Base-by-base conservation (phyloP, 2,113 vertebrate species). In the Rhipidura dahli region DNA sequence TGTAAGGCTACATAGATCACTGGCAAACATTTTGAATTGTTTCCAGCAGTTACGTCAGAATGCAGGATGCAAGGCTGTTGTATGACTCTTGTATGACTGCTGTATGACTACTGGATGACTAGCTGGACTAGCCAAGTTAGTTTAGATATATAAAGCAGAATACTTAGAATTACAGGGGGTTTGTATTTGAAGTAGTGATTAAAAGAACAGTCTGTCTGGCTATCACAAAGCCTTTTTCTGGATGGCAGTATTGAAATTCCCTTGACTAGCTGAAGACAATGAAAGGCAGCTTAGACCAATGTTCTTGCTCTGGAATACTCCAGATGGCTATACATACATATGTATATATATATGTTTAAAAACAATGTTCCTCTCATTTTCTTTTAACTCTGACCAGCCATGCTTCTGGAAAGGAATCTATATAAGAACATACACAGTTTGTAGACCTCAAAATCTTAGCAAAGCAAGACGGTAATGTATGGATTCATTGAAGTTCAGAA, bases 1-100 rank as follows among this genome's bases (percentile, higher is more conserved):
- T 94, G 83, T 96, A 81, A 88, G 83, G 83, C n/a, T 81, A 22
- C 83, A 75, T 75, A 57, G 83, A 94, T 76, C n/a, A 73, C 85
- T 68, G 78, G 54, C 19, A 33, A 73, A 40, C 39, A 24, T 83
- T 80, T 68, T 86, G 59, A 93, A 39, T 93, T 86, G n/a, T 83
- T 95, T 90, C 82, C 90, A 97, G 72, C 24, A 59, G 56, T 85
- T 88, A 53, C 59, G 13, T 86, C 79, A 78, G 63, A 70, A 91
- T 71, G 54, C 51, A 54, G 70, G 73, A 53, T 53, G 40, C 45
- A 33, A 23, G 60, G 8, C 68, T 93, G 42, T 19, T 96, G 83
- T 94, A 68, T 88, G 60, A 9, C 66, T 94, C 42, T 18, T 96
- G 83, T 94, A 66, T 87, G 90, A 91, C 45, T 94, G 15, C 49